Conservation (phyloP, 2,888 invertebrate species). For the Drosophila eohydei region DNA sequence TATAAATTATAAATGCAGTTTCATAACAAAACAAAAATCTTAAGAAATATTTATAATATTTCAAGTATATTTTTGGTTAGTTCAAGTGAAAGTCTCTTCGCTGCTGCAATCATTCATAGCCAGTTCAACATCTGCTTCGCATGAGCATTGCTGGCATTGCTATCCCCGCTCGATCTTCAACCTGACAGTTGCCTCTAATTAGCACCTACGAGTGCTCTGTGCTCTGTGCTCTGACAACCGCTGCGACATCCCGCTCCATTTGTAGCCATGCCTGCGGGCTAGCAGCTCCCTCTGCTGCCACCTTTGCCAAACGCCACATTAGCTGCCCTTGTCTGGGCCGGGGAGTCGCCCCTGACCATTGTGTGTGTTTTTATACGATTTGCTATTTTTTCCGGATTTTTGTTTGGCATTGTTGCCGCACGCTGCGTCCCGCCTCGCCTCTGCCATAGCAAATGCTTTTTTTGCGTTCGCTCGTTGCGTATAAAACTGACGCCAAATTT, state of each 20-base stretch:
- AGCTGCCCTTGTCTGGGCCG: slow-evolving; percentile 38
- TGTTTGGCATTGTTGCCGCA: slow-evolving; percentile 72
- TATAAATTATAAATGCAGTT: too few relatives aligned
- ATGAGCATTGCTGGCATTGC: not conserved
- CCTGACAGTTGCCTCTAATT: slow-evolving; percentile 30
- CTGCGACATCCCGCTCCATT: slow-evolving; percentile 1
- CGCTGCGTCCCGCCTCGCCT: not conserved
- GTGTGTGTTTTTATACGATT: slow-evolving; percentile 69
- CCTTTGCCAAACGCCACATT: slow-evolving; percentile 63
- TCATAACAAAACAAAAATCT: too few relatives aligned
- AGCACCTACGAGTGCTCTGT: slow-evolving; percentile 16
- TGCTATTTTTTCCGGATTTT: slow-evolving; percentile 77
- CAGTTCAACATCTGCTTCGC: not conserved
- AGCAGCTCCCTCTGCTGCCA: slow-evolving; percentile 13
- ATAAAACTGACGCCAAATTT: slow-evolving; percentile 79
- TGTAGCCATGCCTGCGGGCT: not conserved
- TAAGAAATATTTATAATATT: too few relatives aligned
- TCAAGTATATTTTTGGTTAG: too few relatives aligned
- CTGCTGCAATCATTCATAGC: not conserved
- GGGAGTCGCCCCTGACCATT: not conserved
- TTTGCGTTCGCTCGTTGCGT: slow-evolving; percentile 42
- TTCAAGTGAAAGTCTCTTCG: too few relatives aligned
- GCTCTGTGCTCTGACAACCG: not conserved
- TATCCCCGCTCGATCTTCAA: slow-evolving; percentile 4
- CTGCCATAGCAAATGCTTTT: slow-evolving; percentile 26